phyloP scores from a whole-genome alignment of 2,888 invertebrate species.

The Hydroisotoma schaefferi region DNA sequence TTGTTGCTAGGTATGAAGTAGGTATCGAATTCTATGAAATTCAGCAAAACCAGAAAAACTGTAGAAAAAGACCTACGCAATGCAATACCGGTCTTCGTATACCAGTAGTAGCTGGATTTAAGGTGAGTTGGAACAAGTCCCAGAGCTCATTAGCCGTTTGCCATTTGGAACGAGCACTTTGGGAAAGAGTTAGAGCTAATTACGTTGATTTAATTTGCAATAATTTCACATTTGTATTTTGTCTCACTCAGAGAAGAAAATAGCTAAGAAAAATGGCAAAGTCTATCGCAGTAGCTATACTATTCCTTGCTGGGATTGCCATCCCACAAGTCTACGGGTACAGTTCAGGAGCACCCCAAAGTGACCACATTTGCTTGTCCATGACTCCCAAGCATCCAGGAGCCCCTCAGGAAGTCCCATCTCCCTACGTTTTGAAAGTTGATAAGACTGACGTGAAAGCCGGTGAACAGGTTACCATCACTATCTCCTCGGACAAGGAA shows the following conservation, averaged over 20 bases:
- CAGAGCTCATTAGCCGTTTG: slow-evolving; percentile 5
- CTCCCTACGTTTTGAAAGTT: slow-evolving; percentile 22
- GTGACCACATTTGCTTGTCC: slow-evolving; percentile 21
- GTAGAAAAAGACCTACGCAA: too few species aligned
- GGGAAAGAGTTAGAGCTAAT: background rate
- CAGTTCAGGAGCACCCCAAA: slow-evolving; percentile 28
- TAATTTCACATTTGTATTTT: too few species aligned
- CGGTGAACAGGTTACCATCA: slow-evolving; percentile 26
- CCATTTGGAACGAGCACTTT: slow-evolving; percentile 6
- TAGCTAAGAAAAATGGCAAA: background rate
- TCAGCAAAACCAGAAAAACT: too few species aligned
- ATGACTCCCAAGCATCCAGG: slow-evolving; percentile 32
- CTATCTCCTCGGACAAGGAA: slow-evolving; percentile 4
- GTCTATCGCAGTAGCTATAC: background rate
- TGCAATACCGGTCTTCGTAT: too few species aligned
- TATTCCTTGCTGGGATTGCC: slow-evolving; percentile 4
- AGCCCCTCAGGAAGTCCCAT: slow-evolving; percentile 14
- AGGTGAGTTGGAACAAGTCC: slow-evolving; percentile 1
- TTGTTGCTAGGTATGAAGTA: background rate
- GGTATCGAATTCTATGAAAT: too few species aligned
- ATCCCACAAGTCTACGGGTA: slow-evolving; percentile 15
- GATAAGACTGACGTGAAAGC: slow-evolving; percentile 20
- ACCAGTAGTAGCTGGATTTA: slow-evolving; percentile 1
- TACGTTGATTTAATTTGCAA: background rate
- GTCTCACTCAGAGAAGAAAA: background rate